These are phyloP conservation scores for Cacatua alba DNA, from an alignment of 2,113 vertebrate genomes.

Conservation along the genomic window DNA sequence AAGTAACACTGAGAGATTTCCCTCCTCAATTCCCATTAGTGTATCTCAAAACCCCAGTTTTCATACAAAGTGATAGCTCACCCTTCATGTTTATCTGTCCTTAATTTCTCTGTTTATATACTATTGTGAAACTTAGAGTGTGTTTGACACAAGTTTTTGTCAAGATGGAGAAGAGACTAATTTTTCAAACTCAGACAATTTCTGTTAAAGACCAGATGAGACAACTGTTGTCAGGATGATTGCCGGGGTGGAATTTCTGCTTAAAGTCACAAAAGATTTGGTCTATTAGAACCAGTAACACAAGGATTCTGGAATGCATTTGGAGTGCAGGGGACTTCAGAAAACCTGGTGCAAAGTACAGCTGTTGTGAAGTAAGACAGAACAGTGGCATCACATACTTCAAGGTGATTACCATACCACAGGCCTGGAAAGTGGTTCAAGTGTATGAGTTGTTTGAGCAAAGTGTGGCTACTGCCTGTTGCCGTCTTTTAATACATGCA, in stretches of 20 bases:
- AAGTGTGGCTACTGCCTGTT: neutral
- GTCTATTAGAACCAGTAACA: neutral
- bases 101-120: neutral
- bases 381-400: neutral
- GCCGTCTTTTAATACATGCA: neutral
- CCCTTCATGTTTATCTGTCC: neutral
- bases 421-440: neutral
- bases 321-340: neutral
- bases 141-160: constrained; percentile 2
- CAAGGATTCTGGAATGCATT: neutral
- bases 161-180: neutral
- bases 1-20: neutral
- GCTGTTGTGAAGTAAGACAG: neutral
- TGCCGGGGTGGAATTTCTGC: neutral
- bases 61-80: neutral
- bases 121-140: neutral
- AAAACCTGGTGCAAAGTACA: neutral
- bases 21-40: neutral
- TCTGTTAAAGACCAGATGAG: neutral
- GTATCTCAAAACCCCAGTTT: neutral
- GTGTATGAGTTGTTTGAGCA: neutral
- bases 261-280: neutral
- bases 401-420: neutral
- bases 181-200: neutral
- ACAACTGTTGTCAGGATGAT: neutral